Evolutionary conservation across 1,140 invertebrate species (phyloP).

Genomic region (Mizuhopecten yessoensis): DNA sequence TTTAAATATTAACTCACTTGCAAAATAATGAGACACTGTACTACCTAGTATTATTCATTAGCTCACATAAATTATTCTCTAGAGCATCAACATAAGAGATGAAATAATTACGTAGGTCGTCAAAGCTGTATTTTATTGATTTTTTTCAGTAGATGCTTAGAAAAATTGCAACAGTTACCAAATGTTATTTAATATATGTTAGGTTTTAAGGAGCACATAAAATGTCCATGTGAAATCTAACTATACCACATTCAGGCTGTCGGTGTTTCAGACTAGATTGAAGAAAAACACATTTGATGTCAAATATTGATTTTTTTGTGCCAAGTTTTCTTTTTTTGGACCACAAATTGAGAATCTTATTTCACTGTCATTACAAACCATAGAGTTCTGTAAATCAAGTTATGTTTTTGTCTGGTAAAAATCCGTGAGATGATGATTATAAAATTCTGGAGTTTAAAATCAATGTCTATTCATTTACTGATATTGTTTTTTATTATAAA

Average conservation of each 20-base stretch:
- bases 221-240: neutral
- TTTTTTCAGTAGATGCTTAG: conserved; percentile 8
- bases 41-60: too few relatives aligned
- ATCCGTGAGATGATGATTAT: neutral
- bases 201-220: neutral
- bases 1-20: too few relatives aligned
- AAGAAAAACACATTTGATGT: conserved; percentile 39
- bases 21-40: too few relatives aligned
- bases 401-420: neutral
- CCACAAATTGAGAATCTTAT: conserved; percentile 19
- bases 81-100: conserved; percentile 23
- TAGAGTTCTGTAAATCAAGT: conserved; percentile 30
- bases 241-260: neutral
- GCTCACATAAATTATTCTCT: neutral
- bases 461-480: conserved; percentile 3
- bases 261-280: neutral
- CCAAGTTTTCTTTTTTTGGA: neutral
- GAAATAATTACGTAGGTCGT: conserved; percentile 21
- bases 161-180: neutral
- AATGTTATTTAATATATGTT: neutral
- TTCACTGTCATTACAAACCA: conserved; percentile 16
- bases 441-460: conserved; percentile 35
- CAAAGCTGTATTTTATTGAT: neutral
- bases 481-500: conserved; percentile 33
- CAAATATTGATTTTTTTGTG: conserved; percentile 29